phyloP scores from a whole-genome alignment of 2,888 invertebrate genomes.

The Iphiclides podalirius region DNA sequence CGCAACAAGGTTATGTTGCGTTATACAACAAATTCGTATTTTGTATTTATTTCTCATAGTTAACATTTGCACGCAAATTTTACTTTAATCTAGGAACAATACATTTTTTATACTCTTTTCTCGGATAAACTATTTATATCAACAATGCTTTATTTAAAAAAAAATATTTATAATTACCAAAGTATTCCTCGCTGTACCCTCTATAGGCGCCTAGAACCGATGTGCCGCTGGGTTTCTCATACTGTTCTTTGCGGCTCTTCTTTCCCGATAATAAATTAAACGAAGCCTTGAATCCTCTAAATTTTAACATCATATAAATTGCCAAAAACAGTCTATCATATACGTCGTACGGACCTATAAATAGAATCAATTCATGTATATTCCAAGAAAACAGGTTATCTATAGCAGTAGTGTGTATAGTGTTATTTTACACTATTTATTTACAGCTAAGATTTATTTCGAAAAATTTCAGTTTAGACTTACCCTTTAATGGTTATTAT shows the following conservation, averaged over 20 bases:
- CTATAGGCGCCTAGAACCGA: slow-evolving; percentile 59
- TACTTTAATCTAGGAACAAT: no score
- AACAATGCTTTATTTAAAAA: no score
- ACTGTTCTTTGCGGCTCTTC: slow-evolving; percentile 34
- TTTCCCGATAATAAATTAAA: slow-evolving; percentile 48
- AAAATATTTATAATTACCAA: slow-evolving; percentile 38
- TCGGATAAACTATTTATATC: no score
- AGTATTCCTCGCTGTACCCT: slow-evolving; percentile 51
- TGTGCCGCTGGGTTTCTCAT: slow-evolving; percentile 37
- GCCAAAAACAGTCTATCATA: slow-evolving; percentile 34
- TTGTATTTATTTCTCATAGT: no score
- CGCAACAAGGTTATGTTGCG: no score
- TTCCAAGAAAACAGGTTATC: neutral
- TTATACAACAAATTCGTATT: no score
- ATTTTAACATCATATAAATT: slow-evolving; percentile 46
- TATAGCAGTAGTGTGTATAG: no score
- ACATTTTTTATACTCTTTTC: no score
- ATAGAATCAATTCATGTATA: neutral
- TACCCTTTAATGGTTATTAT: slow-evolving; percentile 4
- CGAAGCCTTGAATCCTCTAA: slow-evolving; percentile 56
- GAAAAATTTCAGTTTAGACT: neutral
- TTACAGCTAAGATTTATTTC: no score
- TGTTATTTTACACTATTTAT: no score
- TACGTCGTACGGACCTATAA: slow-evolving; percentile 26
- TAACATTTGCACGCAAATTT: no score